Conservation (phyloP, 1,140 invertebrate genomes). For the Drosophila oshimai region DNA sequence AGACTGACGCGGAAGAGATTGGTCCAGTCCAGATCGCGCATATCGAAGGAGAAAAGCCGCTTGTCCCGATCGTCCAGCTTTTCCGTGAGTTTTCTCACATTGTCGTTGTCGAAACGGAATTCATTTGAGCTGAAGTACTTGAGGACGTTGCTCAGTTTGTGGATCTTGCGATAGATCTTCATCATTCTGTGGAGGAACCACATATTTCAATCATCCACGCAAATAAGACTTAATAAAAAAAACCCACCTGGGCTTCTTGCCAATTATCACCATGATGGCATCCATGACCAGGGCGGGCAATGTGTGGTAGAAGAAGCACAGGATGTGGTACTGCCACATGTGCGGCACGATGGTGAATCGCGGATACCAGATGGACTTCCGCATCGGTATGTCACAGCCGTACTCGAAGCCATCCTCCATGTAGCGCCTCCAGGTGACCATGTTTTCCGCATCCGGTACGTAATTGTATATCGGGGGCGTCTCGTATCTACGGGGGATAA, state of each 20-base stretch:
- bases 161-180: constrained; percentile 89
- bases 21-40: constrained; percentile 87
- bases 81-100: constrained; percentile 85
- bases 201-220: too few relatives aligned
- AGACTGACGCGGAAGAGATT: constrained; percentile 86
- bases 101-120: constrained; percentile 89
- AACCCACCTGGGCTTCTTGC: constrained; percentile 84
- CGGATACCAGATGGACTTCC: constrained; percentile 84
- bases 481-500: constrained; percentile 47
- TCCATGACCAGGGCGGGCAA: constrained; percentile 86
- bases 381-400: constrained; percentile 81
- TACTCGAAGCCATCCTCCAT: constrained; percentile 80
- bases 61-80: constrained; percentile 86
- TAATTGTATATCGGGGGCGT: constrained; percentile 88
- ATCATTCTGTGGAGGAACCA: constrained; percentile 84
- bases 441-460: constrained; percentile 87
- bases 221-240: not conserved
- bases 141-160: constrained; percentile 87
- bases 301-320: constrained; percentile 84
- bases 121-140: constrained; percentile 88
- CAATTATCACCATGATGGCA: constrained; percentile 82
- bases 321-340: constrained; percentile 83
- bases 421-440: constrained; percentile 87
- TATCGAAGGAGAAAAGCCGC: constrained; percentile 87
- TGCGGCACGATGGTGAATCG: constrained; percentile 83